These are phyloP conservation scores for Euthynnus affinis DNA, from an alignment of 2,797 vertebrate species.

Conservation along the genomic window DNA sequence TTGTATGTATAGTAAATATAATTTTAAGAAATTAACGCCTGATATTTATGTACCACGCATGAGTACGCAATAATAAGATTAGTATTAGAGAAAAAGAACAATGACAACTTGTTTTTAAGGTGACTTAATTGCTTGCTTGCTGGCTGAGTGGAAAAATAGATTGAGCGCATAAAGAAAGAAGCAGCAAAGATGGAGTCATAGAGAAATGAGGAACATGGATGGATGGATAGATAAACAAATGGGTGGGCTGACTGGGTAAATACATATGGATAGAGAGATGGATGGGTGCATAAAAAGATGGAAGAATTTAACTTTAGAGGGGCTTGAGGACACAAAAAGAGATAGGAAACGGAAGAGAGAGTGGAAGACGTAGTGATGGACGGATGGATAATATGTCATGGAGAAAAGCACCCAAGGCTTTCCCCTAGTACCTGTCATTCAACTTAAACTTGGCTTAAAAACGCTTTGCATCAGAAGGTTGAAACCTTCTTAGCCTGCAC, in stretches of 20 bases:
- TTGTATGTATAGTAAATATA: background rate
- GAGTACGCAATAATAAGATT: background rate
- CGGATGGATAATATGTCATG: background rate
- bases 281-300: background rate
- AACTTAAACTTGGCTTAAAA: slow-evolving; percentile 14
- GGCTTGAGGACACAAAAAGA: background rate
- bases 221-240: background rate
- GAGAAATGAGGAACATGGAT: background rate
- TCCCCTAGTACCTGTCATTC: background rate
- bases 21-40: background rate
- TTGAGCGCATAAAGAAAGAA: background rate
- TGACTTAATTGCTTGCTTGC: background rate
- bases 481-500: background rate
- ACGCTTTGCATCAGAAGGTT: slow-evolving; percentile 8
- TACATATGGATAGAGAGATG: background rate
- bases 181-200: background rate
- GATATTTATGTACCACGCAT: background rate
- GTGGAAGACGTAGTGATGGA: background rate
- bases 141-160: background rate
- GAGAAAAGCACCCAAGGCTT: background rate
- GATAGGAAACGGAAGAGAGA: background rate
- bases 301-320: background rate
- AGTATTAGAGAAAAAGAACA: background rate
- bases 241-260: background rate
- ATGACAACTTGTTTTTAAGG: slow-evolving; percentile 2